Percentiles rank a stretch among this genome's conserved stretches.
phyloP scores from a whole-genome alignment of 2,888 invertebrate species.

The Volucella zonaria region DNA sequence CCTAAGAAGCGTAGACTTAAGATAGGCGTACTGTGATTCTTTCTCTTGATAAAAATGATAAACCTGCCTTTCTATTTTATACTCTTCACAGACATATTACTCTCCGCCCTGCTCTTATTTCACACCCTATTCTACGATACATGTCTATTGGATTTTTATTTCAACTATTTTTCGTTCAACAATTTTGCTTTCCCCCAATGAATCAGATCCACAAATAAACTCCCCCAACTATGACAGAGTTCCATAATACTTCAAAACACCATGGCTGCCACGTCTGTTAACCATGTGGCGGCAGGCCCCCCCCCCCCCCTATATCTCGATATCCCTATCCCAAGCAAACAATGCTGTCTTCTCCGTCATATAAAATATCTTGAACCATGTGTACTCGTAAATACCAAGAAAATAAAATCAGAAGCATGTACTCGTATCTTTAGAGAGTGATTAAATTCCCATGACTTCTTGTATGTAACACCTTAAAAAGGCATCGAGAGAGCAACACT shows the following conservation, averaged over 20 bases:
- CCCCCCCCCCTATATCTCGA: slow-evolving; percentile 4
- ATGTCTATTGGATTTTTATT: too few relatives aligned
- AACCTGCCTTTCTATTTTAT: too few relatives aligned
- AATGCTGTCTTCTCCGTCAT: slow-evolving; percentile 23
- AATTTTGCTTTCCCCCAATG: not conserved
- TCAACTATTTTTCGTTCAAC: too few relatives aligned
- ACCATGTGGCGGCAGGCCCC: slow-evolving; percentile 51
- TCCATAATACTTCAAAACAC: slow-evolving; percentile 18
- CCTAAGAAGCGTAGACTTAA: too few relatives aligned
- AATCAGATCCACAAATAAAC: slow-evolving; percentile 47
- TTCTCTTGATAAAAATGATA: too few relatives aligned
- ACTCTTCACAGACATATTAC: too few relatives aligned
- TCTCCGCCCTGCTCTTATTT: too few relatives aligned
- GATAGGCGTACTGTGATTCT: too few relatives aligned
- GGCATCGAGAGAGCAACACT: slow-evolving; percentile 36
- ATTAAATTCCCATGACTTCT: slow-evolving; percentile 26
- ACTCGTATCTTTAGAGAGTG: slow-evolving; percentile 32
- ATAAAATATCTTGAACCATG: slow-evolving; percentile 30
- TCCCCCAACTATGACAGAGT: not conserved
- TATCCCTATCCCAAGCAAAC: slow-evolving; percentile 6
- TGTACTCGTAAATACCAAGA: slow-evolving; percentile 44
- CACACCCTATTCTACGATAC: too few relatives aligned
- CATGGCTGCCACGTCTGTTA: slow-evolving; percentile 26
- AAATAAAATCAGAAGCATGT: slow-evolving; percentile 20
- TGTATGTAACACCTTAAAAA: slow-evolving; percentile 46